Conservation (phyloP, 2,113 vertebrate species). For the Smithornis capensis region DNA sequence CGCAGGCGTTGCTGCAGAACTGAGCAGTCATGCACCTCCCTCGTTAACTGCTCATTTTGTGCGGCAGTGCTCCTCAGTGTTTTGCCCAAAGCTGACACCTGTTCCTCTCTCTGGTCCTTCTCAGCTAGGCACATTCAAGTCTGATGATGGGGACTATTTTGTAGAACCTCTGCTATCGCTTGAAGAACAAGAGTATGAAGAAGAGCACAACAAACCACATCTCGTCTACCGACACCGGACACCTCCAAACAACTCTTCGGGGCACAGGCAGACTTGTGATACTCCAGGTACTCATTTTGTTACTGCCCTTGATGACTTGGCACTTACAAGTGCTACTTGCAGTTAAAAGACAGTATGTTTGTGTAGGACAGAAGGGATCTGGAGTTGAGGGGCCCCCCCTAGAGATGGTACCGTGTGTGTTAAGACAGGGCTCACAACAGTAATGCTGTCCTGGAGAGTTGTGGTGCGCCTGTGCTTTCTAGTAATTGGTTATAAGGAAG, state of each 20-base stretch:
- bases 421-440: background rate
- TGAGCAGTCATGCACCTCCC: rapidly evolving
- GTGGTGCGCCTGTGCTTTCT: background rate
- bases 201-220: conserved; percentile 95
- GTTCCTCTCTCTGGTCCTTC: conserved; percentile 51
- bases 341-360: background rate
- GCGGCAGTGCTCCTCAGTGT: background rate
- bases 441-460: background rate
- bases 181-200: conserved; percentile 86
- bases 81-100: background rate
- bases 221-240: conserved; percentile 86
- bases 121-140: conserved; percentile 96
- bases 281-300: conserved; percentile 83
- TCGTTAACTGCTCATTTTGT: rapidly evolving
- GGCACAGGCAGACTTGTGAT: conserved; percentile 77
- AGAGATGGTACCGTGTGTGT: background rate
- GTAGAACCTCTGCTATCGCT: conserved; percentile 90
- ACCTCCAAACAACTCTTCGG: conserved; percentile 66
- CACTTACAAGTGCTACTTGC: background rate
- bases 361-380: background rate
- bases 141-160: conserved; percentile 94
- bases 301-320: background rate
- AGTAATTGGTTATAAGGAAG: background rate
- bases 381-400: background rate
- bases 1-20: background rate